Percentiles rank a stretch among this genome's conserved stretches.
Conservation (phyloP, 1,140 invertebrate genomes). For the Apis dorsata region DNA sequence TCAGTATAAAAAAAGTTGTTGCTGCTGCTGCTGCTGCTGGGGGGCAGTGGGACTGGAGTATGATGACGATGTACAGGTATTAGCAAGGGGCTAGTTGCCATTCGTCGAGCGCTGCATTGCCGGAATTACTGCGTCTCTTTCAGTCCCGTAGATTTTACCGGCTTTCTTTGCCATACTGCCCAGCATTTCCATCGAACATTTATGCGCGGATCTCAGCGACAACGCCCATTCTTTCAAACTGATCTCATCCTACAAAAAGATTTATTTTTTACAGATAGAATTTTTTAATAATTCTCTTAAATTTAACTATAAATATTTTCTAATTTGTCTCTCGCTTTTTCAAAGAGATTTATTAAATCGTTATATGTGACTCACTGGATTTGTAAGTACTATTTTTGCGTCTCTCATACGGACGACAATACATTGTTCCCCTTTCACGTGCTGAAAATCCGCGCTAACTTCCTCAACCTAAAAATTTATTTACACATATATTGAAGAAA, state of each 20-base stretch:
- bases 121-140: constrained; percentile 80
- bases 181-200: constrained; percentile 94
- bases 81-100: constrained; percentile 77
- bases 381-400: constrained; percentile 95
- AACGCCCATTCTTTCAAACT: constrained; percentile 97
- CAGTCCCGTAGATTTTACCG: constrained; percentile 97
- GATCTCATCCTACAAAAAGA: constrained; percentile 91
- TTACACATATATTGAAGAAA: neutral
- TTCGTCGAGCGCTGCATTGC: constrained; percentile 80
- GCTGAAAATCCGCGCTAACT: constrained; percentile 90
- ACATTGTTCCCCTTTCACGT: constrained; percentile 95
- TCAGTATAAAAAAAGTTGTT: constrained; percentile 77
- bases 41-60: constrained; percentile 76
- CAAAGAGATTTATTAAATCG: neutral
- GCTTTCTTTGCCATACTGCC: constrained; percentile 97
- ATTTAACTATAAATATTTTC: neutral
- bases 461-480: constrained; percentile 85
- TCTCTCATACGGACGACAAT: constrained; percentile 94
- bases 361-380: constrained; percentile 86
- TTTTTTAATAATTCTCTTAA: neutral
- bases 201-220: constrained; percentile 94
- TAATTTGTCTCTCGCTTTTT: neutral
- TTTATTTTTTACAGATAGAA: neutral
- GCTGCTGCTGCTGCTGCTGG: constrained; percentile 70
- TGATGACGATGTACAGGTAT: constrained; percentile 55